These are phyloP conservation scores for Drosophila colorata DNA, from an alignment of 2,888 invertebrate genomes.

Conservation along the genomic window DNA sequence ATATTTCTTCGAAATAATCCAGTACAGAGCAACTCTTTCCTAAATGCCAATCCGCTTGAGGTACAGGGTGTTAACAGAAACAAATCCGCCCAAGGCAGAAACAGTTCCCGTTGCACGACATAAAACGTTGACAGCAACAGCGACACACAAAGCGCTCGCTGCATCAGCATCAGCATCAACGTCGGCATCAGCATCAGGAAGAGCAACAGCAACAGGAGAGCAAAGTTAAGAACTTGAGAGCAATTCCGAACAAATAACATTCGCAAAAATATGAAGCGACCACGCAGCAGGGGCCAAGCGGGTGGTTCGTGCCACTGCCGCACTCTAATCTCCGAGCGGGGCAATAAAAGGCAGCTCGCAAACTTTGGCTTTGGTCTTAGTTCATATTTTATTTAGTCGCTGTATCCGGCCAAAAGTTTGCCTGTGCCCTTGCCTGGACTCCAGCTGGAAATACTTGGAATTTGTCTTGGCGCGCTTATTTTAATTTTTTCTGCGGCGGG, in stretches of 20 bases:
- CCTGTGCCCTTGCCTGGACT: conserved; percentile 26
- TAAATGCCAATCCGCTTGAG: conserved; percentile 6
- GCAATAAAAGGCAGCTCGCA: conserved; percentile 73
- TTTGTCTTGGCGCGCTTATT: conserved; percentile 61
- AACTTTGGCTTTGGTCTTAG: conserved; percentile 73
- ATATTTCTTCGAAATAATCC: too few species aligned
- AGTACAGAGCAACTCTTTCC: neutral
- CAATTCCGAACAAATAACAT: conserved; percentile 68
- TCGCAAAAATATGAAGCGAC: conserved; percentile 57
- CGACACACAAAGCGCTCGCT: conserved; percentile 29
- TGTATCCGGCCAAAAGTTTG: conserved; percentile 56
- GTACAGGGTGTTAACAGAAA: conserved; percentile 8
- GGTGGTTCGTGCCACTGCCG: conserved; percentile 18
- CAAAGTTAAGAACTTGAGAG: conserved; percentile 66
- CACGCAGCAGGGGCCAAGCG: conserved; percentile 20
- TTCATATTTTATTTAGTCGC: conserved; percentile 76
- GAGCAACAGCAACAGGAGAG: conserved; percentile 30
- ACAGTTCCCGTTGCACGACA: conserved; percentile 32
- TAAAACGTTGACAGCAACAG: conserved; percentile 51
- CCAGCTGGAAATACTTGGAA: conserved; percentile 59
- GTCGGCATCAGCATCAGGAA: conserved; percentile 12
- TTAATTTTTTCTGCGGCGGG: conserved; percentile 62
- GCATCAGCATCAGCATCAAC: conserved; percentile 14
- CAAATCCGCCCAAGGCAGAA: conserved; percentile 18
- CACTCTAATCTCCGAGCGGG: conserved; percentile 63